A percentile compares a stretch with the other conserved stretches of the same genome.
Evolutionary conservation across 92 coral and sea anemone species (phyloP).

Genomic region (Epizoanthus stellaris): DNA sequence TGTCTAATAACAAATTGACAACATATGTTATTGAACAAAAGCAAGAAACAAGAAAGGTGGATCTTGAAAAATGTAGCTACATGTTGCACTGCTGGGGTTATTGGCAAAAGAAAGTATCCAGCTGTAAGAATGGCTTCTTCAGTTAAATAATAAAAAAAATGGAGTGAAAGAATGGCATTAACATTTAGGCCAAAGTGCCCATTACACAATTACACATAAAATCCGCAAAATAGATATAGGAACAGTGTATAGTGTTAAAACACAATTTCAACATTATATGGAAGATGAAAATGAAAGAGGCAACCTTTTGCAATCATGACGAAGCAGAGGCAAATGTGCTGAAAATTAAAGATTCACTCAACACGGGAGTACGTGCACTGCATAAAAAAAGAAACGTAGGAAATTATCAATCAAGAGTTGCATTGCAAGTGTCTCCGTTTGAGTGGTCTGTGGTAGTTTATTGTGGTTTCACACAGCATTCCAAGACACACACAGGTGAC

Average conservation of each 20-base stretch:
- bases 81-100: constrained; percentile 71
- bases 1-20: constrained; percentile 54
- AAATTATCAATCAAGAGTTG: too few species aligned
- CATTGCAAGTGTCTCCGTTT: too few species aligned
- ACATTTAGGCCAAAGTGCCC: constrained; percentile 61
- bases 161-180: constrained; percentile 66
- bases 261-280: constrained; percentile 26
- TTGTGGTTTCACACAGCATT: too few species aligned
- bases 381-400: too few species aligned
- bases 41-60: constrained; percentile 29
- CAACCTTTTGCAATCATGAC: too few species aligned
- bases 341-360: too few species aligned
- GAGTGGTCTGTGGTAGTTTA: too few species aligned
- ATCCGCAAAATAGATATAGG: constrained; percentile 70
- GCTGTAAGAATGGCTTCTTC: constrained; percentile 60
- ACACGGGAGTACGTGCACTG: too few species aligned
- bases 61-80: constrained; percentile 62
- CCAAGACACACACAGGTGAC: too few species aligned
- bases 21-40: constrained; percentile 56
- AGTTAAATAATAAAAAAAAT: constrained; percentile 61
- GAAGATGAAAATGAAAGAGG: constrained; percentile 57
- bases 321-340: too few species aligned
- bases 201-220: constrained; percentile 68
- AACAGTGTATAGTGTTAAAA: constrained; percentile 39
- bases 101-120: constrained; percentile 74